These are phyloP conservation scores for Mystacides longicornis DNA, from an alignment of 2,888 invertebrate genomes.

Conservation along the genomic window DNA sequence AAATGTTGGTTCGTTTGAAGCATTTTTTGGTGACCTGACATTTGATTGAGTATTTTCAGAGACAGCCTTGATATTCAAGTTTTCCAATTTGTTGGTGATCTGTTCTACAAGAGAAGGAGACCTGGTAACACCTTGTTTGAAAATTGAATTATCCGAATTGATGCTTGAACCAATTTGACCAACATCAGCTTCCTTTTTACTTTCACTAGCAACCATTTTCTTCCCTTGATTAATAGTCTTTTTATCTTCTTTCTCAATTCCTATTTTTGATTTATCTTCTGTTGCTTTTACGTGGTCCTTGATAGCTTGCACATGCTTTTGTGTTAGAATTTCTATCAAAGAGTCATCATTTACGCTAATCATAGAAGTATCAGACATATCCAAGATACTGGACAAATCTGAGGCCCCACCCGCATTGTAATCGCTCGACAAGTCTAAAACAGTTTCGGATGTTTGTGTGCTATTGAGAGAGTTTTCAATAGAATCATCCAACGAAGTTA, in stretches of 20 bases:
- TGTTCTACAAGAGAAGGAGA: constrained; percentile 25
- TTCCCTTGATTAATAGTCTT: neutral
- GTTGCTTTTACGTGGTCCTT: constrained; percentile 1
- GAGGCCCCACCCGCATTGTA: constrained; percentile 11
- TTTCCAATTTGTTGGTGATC: constrained; percentile 24
- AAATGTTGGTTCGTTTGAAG: constrained; percentile 8
- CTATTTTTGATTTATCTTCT: neutral
- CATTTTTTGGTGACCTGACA: constrained; percentile 10
- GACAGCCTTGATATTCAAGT: constrained; percentile 21
- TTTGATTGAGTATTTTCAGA: constrained; percentile 16
- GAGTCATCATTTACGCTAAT: constrained; percentile 12
- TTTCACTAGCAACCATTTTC: neutral
- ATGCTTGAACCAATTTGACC: neutral
- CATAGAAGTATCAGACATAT: constrained; percentile 15
- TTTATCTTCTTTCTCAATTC: neutral
- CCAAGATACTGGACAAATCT: constrained; percentile 17
- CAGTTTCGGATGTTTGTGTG: constrained; percentile 19
- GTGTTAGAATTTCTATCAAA: constrained; percentile 8
- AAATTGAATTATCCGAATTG: constrained; percentile 4
- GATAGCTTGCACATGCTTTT: constrained; percentile 9
- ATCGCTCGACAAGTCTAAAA: constrained; percentile 18
- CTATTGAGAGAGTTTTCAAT: constrained; percentile 17
- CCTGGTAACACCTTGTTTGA: constrained; percentile 14
- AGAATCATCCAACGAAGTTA: constrained; percentile 11
- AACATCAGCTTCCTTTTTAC: neutral